A percentile compares a stretch with the other conserved stretches of the same genome.
These are phyloP conservation scores for Sorex araneus DNA, from an alignment of 2,113 vertebrate species.

Conservation along the genomic window DNA sequence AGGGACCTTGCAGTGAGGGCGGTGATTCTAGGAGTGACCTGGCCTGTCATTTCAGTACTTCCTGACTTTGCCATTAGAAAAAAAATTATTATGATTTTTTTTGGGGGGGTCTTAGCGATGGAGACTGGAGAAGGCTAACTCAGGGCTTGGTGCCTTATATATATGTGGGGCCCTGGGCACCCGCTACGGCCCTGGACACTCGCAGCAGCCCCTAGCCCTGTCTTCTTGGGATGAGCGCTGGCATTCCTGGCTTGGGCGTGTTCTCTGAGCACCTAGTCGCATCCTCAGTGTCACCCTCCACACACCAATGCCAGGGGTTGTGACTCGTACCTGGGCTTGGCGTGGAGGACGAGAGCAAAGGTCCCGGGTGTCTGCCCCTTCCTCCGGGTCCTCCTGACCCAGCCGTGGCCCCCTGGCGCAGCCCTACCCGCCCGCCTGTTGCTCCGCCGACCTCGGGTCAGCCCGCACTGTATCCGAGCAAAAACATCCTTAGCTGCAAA, in stretches of 20 bases:
- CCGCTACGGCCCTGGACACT: no score
- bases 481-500: background rate
- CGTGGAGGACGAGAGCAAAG: no score
- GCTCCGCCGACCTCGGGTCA: slow-evolving; percentile 48
- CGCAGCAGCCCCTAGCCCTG: background rate
- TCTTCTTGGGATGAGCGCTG: background rate
- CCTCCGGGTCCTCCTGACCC: background rate
- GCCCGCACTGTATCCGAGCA: background rate
- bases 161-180: no score
- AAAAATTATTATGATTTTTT: no score
- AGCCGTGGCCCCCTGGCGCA: background rate
- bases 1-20: no score
- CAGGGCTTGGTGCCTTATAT: no score
- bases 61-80: background rate
- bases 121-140: no score
- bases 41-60: slow-evolving; percentile 5
- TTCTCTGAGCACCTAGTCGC: background rate
- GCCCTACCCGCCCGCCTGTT: slow-evolving; percentile 54
- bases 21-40: background rate
- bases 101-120: no score
- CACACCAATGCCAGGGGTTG: background rate
- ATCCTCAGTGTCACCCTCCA: background rate
- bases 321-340: background rate
- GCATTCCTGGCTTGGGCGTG: background rate
- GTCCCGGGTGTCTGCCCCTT: background rate